Base-by-base conservation (phyloP, 2,797 vertebrate species). In the Darevskia nairensis region DNA sequence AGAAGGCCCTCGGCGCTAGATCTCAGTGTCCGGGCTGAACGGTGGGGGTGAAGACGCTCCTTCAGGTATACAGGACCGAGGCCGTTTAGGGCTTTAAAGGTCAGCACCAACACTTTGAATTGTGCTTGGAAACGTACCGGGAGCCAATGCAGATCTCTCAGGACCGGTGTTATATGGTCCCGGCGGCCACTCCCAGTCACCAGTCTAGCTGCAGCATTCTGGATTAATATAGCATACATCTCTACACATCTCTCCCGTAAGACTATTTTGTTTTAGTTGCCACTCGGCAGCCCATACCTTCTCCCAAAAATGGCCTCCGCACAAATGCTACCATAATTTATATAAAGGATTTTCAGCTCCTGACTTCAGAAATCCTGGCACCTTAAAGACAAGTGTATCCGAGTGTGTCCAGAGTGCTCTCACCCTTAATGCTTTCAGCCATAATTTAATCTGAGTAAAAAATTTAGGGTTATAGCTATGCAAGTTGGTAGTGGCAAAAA, bases 21-120 rank as follows among this genome's bases (percentile, higher is more conserved):
- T 0, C 50, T 50, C 50, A 50, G 50, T 50, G 50, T 50, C 11
- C 0, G 3, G 50, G 50, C 11, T 3, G 50, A 4, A 50, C 0
- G 11, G 13, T 50, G 50, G 50, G 3, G 11, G 11, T 13, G 50
- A 3, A 50, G 11, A 50, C 3, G 3, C 50, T 50, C 50, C 50
- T 50, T 50, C 13, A 55, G 50, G 13, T 55, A 15, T 55, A 15
- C 50, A 1, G 50, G 50, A 0, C 50, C 1, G 1, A 55, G 50
- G 50, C 50, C 1, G 3, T 55, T 55, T 55, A 55, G 50, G 50
- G 13, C 50, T 55, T 55, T 55, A 1, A 55, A 55, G 13, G 50
- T 15, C 13, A 4, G 50, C 50, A 55, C 50, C 50, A 55, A 55
- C 50, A 55, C 13, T 55, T 15, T 55, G 50, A 55, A 55, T 15